These are phyloP conservation scores for Danio choprae DNA, from an alignment of 2,797 vertebrate genomes.

Conservation along the genomic window DNA sequence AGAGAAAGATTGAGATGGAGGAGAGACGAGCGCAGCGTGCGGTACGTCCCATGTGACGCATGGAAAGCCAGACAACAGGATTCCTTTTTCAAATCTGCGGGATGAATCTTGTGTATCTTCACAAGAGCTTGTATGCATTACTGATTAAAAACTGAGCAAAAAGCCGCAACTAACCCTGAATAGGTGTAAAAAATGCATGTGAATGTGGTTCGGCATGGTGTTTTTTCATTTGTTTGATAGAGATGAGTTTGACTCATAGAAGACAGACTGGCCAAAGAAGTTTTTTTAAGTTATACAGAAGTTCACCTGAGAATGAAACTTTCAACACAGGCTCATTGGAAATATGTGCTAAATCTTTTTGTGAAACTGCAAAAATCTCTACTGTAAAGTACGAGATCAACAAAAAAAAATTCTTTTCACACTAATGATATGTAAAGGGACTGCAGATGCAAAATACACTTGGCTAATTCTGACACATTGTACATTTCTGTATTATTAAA, in stretches of 20 bases:
- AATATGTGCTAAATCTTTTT: too few relatives aligned
- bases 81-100: constrained; percentile 30
- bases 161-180: neutral
- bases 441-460: too few relatives aligned
- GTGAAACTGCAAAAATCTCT: too few relatives aligned
- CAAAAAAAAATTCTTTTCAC: too few relatives aligned
- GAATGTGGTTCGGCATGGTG: neutral
- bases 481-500: too few relatives aligned
- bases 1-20: constrained; percentile 28
- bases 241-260: neutral
- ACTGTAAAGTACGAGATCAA: too few relatives aligned
- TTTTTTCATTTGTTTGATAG: constrained; percentile 1
- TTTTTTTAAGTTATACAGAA: neutral
- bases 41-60: constrained; percentile 34
- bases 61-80: constrained; percentile 29
- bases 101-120: constrained; percentile 19
- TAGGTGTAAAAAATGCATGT: constrained; percentile 4
- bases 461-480: too few relatives aligned
- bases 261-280: neutral
- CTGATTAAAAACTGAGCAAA: constrained; percentile 14
- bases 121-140: constrained; percentile 28
- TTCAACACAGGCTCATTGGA: neutral
- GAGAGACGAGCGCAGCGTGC: constrained; percentile 37
- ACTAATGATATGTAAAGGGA: too few relatives aligned
- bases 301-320: neutral